Evolutionary conservation across 23 tunicate species (phyloP).

Genomic region (Ascidia mentula): DNA sequence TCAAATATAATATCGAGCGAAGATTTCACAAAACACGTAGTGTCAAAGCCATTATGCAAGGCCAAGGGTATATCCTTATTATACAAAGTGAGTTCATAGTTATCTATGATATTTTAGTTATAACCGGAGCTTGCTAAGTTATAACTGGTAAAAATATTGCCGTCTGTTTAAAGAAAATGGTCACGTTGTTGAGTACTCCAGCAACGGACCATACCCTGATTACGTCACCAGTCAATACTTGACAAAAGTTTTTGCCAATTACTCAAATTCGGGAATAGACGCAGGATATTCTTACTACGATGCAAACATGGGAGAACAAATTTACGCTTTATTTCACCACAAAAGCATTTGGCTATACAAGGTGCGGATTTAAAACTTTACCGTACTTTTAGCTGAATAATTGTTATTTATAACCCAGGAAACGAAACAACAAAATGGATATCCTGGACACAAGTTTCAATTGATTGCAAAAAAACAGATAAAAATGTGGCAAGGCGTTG

Average conservation of each 20-base stretch:
- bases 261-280: conserved; percentile 36
- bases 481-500: conserved; percentile 56
- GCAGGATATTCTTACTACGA: conserved; percentile 54
- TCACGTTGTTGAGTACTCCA: conserved; percentile 35
- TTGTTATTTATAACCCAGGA: too few relatives aligned
- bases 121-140: neutral
- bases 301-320: neutral
- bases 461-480: conserved; percentile 16
- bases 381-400: too few relatives aligned
- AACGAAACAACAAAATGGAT: too few relatives aligned
- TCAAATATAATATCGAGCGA: conserved; percentile 1
- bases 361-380: conserved; percentile 9
- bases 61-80: neutral
- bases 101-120: neutral
- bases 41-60: neutral
- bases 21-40: neutral
- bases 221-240: conserved; percentile 12
- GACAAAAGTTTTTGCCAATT: conserved; percentile 28
- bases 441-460: neutral
- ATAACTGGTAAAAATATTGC: neutral
- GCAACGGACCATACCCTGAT: conserved; percentile 30
- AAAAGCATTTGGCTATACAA: conserved; percentile 49
- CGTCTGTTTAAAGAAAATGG: conserved; percentile 49
- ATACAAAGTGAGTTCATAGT: conserved; percentile 1
- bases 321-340: conserved; percentile 33